Evolutionary conservation across 2,888 invertebrate species (phyloP).

Genomic region (Dasypolia templi): DNA sequence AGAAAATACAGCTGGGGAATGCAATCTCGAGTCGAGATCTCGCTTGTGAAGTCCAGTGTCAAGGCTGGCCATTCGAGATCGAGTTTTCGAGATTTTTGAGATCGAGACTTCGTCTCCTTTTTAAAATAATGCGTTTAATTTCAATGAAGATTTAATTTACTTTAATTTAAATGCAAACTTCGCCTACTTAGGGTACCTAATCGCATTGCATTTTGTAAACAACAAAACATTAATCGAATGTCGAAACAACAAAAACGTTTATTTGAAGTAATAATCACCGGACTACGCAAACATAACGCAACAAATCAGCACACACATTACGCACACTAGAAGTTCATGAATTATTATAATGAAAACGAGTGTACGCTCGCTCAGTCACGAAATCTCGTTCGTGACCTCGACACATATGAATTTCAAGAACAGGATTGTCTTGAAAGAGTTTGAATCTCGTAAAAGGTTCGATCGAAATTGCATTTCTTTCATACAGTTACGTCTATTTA

Average conservation of each 20-base stretch:
- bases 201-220: neutral
- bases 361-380: neutral
- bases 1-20: no score
- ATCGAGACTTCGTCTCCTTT: neutral
- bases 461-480: neutral
- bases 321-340: neutral
- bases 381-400: neutral
- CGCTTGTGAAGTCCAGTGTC: no score
- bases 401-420: neutral
- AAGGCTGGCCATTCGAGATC: no score
- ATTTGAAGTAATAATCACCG: neutral
- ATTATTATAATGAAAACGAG: neutral
- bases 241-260: neutral
- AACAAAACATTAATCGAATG: neutral
- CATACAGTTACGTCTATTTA: slow-evolving; percentile 30
- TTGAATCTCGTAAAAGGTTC: neutral
- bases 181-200: neutral
- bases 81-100: neutral
- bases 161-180: neutral
- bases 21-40: neutral
- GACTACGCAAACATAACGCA: neutral
- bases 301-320: neutral
- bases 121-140: neutral
- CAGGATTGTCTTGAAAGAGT: neutral
- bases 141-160: neutral